Conservation (phyloP, 2,888 invertebrate species). For the Pseudeuparius sepicola region DNA sequence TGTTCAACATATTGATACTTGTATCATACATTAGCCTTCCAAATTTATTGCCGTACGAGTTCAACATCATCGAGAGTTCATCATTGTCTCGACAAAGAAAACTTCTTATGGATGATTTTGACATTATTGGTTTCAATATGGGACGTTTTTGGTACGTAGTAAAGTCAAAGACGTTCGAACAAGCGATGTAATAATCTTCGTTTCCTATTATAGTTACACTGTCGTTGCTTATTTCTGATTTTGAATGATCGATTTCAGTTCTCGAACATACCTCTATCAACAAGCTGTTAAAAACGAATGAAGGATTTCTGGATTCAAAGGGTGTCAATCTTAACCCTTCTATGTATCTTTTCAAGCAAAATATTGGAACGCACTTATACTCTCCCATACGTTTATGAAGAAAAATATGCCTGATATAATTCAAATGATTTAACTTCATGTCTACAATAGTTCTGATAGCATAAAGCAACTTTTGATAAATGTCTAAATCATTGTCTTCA, state of each 20-base stretch:
- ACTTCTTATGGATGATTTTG: no score
- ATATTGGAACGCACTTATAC: slow-evolving; percentile 17
- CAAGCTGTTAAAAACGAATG: slow-evolving; percentile 23
- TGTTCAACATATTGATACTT: no score
- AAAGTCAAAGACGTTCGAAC: no score
- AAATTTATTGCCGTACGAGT: no score
- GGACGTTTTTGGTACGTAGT: no score
- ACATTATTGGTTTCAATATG: no score
- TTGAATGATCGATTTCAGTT: slow-evolving; percentile 11
- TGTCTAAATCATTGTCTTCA: slow-evolving; percentile 10
- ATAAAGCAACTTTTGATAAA: slow-evolving; percentile 23
- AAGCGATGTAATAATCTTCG: no score
- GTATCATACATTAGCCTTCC: slow-evolving; percentile 22
- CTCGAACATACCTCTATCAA: slow-evolving; percentile 24
- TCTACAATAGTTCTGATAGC: slow-evolving; percentile 24
- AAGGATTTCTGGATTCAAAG: slow-evolving; percentile 21
- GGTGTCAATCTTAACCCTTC: slow-evolving; percentile 22
- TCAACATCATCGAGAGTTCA: no score
- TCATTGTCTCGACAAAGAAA: no score
- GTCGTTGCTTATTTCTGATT: slow-evolving; percentile 3
- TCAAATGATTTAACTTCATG: slow-evolving; percentile 27
- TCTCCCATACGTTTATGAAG: slow-evolving; percentile 17
- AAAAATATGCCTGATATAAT: slow-evolving; percentile 25
- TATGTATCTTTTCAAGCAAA: slow-evolving; percentile 23
- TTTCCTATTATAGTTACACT: no score